phyloP scores from a whole-genome alignment of 2,888 invertebrate genomes.

The Drosophila tanythrix region DNA sequence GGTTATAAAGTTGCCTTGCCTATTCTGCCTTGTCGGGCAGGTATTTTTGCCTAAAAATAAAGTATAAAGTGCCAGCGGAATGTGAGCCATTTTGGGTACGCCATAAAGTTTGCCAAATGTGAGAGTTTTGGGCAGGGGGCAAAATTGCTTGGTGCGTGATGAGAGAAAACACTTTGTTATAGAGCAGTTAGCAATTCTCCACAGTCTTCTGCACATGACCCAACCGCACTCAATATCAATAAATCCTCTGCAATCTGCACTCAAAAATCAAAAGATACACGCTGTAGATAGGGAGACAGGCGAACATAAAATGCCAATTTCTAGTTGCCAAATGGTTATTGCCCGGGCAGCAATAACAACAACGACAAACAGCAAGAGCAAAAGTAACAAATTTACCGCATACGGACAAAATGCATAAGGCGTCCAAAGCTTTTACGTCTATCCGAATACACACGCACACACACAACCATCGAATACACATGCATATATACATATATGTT shows the following conservation, averaged over 20 bases:
- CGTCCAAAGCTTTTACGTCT: conserved; percentile 53
- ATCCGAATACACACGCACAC: conserved; percentile 22
- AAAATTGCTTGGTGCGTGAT: conserved; percentile 25
- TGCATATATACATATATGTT: conserved; percentile 4
- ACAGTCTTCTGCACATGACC: conserved; percentile 12
- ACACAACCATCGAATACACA: conserved; percentile 13
- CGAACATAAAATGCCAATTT: conserved; percentile 80
- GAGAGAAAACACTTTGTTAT: conserved; percentile 44
- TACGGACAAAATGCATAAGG: conserved; percentile 41
- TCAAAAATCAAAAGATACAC: conserved; percentile 76
- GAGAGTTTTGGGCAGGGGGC: not conserved
- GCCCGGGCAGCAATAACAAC: conserved; percentile 42
- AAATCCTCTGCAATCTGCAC: conserved; percentile 74
- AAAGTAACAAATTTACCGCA: conserved; percentile 61
- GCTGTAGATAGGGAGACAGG: conserved; percentile 55
- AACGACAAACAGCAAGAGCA: conserved; percentile 31
- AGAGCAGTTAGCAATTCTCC: conserved; percentile 10
- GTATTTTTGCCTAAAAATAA: conserved; percentile 38
- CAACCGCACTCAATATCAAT: conserved; percentile 74
- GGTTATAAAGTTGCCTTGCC: conserved; percentile 27
- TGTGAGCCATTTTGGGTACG: conserved; percentile 7
- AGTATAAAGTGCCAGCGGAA: conserved; percentile 22
- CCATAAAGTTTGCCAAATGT: conserved; percentile 11
- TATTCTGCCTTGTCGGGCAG: conserved; percentile 7
- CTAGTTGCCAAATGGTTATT: conserved; percentile 83